Evolutionary conservation across 2,113 vertebrate species (phyloP).

Genomic region (Spheniscus mendiculus): DNA sequence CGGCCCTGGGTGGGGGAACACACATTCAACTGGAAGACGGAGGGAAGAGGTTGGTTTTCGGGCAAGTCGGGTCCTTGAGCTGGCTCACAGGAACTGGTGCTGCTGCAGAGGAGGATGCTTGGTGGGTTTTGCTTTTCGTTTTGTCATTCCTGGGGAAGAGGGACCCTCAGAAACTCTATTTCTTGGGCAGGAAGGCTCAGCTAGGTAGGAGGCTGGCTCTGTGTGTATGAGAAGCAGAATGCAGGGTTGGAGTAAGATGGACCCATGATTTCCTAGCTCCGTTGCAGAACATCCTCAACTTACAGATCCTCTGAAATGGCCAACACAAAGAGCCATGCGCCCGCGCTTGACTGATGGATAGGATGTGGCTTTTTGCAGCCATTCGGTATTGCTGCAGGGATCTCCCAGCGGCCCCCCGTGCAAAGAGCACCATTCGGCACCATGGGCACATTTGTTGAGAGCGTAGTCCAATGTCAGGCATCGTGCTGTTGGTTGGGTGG

Average conservation of each 20-base stretch:
- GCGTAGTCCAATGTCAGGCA: neutral
- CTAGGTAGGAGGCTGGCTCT: neutral
- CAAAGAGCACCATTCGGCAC: neutral
- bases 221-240: neutral
- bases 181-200: neutral
- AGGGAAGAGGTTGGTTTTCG: neutral
- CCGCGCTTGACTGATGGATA: neutral
- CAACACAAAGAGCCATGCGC: rapidly evolving
- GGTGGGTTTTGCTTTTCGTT: neutral
- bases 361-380: neutral
- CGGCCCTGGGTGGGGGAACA: neutral
- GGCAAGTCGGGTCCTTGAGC: neutral
- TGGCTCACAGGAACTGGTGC: neutral
- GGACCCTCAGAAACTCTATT: neutral
- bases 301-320: neutral
- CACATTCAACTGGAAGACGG: neutral
- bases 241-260: neutral
- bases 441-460: neutral
- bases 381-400: too few relatives aligned
- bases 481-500: neutral
- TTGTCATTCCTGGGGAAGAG: neutral
- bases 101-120: neutral
- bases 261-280: neutral
- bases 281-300: neutral
- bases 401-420: too few relatives aligned